phyloP scores from a whole-genome alignment of 2,113 vertebrate species.

The Gymnarchus niloticus region DNA sequence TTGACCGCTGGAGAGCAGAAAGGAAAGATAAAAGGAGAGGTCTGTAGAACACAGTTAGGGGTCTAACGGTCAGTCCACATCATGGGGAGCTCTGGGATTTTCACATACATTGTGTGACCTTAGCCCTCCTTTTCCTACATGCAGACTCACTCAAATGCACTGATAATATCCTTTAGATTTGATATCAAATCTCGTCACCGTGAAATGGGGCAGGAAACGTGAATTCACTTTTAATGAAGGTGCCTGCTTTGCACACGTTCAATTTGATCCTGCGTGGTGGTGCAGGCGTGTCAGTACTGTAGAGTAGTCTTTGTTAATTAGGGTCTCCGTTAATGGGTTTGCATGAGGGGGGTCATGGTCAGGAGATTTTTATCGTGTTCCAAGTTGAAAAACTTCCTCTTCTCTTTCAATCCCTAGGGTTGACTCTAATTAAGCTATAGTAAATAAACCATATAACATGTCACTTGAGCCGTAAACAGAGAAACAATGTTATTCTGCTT shows the following conservation, averaged over 20 bases:
- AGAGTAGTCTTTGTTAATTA: not conserved
- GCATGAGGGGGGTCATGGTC: not conserved
- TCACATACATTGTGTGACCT: not conserved
- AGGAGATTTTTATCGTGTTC: not conserved
- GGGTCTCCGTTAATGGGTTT: not conserved
- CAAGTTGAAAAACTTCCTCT: not conserved
- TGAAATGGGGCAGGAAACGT: not conserved
- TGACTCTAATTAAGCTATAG: not conserved
- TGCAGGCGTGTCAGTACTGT: not conserved
- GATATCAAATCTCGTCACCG: not conserved
- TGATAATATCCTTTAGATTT: not conserved
- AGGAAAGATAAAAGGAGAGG: constrained; percentile 15
- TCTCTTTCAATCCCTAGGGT: not conserved
- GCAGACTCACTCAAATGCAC: not conserved
- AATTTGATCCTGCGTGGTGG: not conserved
- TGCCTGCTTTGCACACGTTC: not conserved
- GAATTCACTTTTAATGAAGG: not conserved
- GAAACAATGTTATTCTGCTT: not conserved
- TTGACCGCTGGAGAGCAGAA: constrained; percentile 16
- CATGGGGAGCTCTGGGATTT: not conserved
- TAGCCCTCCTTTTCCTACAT: not conserved
- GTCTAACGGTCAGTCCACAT: not conserved
- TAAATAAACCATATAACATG: not conserved
- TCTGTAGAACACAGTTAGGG: not conserved
- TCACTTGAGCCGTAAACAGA: not conserved